A percentile compares a stretch with the other conserved stretches of the same genome.
Conservation (phyloP, 1,140 invertebrate genomes). For the Halyomorpha halys region DNA sequence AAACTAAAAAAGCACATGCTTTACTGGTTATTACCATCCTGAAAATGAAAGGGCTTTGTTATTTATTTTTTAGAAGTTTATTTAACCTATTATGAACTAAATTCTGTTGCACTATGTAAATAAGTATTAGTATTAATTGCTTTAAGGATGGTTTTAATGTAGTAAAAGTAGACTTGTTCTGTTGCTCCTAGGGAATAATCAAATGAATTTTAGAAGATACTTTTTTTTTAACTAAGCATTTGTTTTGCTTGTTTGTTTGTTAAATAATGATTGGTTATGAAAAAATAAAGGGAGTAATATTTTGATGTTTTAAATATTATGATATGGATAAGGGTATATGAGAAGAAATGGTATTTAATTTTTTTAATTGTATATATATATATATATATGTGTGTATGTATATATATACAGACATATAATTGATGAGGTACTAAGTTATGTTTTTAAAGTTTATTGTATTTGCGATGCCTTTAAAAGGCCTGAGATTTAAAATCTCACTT, state of each 20-base stretch:
- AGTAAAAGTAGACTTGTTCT: not conserved
- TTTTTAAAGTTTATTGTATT: conserved; percentile 16
- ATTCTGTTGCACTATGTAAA: conserved; percentile 22
- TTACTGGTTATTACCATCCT: conserved; percentile 18
- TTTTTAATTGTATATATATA: conserved; percentile 16
- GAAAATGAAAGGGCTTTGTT: conserved; percentile 4
- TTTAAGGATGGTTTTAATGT: conserved; percentile 19
- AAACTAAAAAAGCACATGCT: not conserved
- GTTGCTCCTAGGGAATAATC: conserved; percentile 10
- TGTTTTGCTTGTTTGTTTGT: conserved; percentile 13
- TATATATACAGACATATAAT: not conserved
- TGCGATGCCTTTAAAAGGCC: conserved; percentile 10
- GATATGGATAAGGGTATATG: conserved; percentile 21
- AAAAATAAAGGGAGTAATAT: conserved; percentile 9
- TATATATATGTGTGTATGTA: conserved; percentile 8
- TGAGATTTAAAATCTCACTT: conserved; percentile 23
- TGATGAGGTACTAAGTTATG: conserved; percentile 19
- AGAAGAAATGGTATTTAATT: conserved; percentile 14
- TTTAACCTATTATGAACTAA: conserved; percentile 8
- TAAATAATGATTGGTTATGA: conserved; percentile 16
- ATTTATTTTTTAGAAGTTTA: conserved; percentile 21
- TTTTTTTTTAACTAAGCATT: conserved; percentile 12
- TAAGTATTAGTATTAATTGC: conserved; percentile 20
- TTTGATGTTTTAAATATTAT: conserved; percentile 19
- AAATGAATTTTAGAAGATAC: conserved; percentile 14